Evolutionary conservation across 2,113 vertebrate species (phyloP).

Genomic region (Trogon surrucura): DNA sequence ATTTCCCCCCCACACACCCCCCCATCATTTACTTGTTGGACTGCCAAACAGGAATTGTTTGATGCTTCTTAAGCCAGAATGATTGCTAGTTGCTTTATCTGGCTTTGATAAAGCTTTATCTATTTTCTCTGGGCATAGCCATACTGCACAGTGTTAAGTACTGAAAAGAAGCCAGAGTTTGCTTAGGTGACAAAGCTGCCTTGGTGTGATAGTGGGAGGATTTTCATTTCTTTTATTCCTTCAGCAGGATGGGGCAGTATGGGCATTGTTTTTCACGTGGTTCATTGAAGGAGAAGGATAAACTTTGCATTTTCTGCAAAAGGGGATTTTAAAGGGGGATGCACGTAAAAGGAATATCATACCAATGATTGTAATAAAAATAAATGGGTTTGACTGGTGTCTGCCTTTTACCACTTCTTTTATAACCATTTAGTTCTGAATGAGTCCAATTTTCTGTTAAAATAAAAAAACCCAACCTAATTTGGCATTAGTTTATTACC

Average conservation of each 20-base stretch:
- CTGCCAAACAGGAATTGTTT: background rate
- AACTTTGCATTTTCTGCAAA: background rate
- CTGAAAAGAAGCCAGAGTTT: background rate
- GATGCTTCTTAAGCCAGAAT: background rate
- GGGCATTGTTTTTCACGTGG: rapidly evolving
- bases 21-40: background rate
- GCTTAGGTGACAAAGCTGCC: background rate
- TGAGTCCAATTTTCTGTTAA: background rate
- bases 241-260: background rate
- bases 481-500: background rate
- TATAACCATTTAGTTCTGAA: background rate
- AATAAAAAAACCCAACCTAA: background rate
- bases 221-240: background rate
- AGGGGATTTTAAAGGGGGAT: background rate
- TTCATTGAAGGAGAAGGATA: background rate
- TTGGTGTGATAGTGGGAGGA: background rate
- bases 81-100: background rate
- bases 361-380: background rate
- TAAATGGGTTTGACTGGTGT: background rate
- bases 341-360: background rate
- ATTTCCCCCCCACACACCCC: background rate
- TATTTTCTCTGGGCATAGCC: background rate
- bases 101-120: background rate
- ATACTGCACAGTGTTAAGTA: background rate
- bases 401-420: background rate